Evolutionary conservation across 92 coral and sea anemone species (phyloP), one percentile per base, ranked within the genome.

Genomic region (Chrysogorgia sp.): DNA sequence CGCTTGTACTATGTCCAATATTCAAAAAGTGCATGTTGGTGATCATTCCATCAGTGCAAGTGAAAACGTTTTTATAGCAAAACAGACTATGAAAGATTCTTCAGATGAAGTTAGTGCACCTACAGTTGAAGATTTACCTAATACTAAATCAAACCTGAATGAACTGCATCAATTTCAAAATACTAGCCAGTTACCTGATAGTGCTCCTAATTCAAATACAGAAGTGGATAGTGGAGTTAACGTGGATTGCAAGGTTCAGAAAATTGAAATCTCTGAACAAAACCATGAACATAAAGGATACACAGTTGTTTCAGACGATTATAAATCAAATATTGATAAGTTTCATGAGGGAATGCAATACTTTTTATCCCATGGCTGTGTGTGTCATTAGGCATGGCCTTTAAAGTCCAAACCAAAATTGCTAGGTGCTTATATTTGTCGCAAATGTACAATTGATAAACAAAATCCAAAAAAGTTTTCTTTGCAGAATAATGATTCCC

Each of bases 401-500:
- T 45, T 85, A 45, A 56, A 83, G 69, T 25, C 63, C 28, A 85
- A 59, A 79, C 72, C 64, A 63, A 86, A 77, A 72, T 50, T 63
- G 71, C 30, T 35, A 58, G n/a, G n/a, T n/a, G n/a, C n/a, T n/a
- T 87, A 87, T 79, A 57, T 87, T 49, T 88, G 92, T 72, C 75
- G 86, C 56, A 74, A 88, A 59, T 86, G 87, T 75, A 34, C 71
- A 50, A 63, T 82, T 34, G 90, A 90, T 63, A 84, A 81, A 52
- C 62, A 80, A 47, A 72, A 40, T 34, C 71, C 82, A 8, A 83
- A 77, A 80, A 90, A 90, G 67, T 75, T 90, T 63, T 90, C 94
- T n/a, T 45, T 68, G 74, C 71, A 90, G 65, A 86, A 90, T 71
- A 21, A 83, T 84, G 89, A 84, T 77, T 33, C 89, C 96, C 25